phyloP scores from a whole-genome alignment of 1,140 invertebrate species.

The Zaprionus ornatus region DNA sequence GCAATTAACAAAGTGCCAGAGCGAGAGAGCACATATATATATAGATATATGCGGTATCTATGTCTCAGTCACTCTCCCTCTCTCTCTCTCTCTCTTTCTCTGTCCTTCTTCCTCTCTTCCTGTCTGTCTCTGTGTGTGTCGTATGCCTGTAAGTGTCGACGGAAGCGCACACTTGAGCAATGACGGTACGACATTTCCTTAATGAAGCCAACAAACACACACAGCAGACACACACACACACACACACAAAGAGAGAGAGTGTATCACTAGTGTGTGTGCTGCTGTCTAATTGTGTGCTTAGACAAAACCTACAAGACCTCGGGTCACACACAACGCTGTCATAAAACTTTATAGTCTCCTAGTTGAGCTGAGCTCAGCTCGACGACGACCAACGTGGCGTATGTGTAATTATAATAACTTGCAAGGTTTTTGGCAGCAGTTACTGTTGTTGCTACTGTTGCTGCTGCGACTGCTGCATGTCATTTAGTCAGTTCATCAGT shows the following conservation, averaged over 20 bases:
- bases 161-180: conserved; percentile 80
- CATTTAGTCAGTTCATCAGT: conserved; percentile 20
- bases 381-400: conserved; percentile 59
- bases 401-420: conserved; percentile 78
- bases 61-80: not conserved
- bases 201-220: conserved; percentile 68
- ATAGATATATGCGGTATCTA: conserved; percentile 3
- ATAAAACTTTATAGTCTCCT: conserved; percentile 67
- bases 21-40: conserved; percentile 10
- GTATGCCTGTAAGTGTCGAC: conserved; percentile 58
- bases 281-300: conserved; percentile 48
- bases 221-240: conserved; percentile 13
- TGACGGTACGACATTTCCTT: conserved; percentile 80
- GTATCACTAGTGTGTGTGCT: conserved; percentile 12
- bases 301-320: conserved; percentile 37
- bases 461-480: conserved; percentile 31
- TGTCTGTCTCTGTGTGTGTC: conserved; percentile 3
- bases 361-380: conserved; percentile 48
- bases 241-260: not conserved
- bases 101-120: not conserved
- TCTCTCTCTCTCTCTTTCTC: not conserved
- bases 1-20: conserved; percentile 49
- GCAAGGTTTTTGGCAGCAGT: conserved; percentile 45
- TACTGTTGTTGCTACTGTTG: conserved; percentile 21
- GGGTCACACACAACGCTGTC: conserved; percentile 34